A percentile compares a stretch with the other conserved stretches of the same genome.
Conservation (phyloP, 2,888 invertebrate genomes). For the Acrobasis consociella region DNA sequence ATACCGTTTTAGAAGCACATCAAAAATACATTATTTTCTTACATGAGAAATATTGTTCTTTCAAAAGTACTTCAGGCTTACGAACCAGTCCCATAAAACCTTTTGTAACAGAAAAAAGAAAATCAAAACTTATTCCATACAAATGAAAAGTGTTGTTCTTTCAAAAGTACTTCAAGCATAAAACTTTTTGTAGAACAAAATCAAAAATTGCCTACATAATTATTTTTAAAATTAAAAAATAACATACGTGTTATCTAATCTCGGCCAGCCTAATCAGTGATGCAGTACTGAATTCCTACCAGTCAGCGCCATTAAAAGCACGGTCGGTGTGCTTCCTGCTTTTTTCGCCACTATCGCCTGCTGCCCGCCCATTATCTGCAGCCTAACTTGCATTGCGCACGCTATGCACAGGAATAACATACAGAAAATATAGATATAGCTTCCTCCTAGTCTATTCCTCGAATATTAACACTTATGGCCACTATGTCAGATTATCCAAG, state of each 20-base stretch:
- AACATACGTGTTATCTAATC: neutral
- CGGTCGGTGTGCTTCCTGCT: conserved; percentile 1
- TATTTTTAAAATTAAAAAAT: no score
- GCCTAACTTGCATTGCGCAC: conserved; percentile 8
- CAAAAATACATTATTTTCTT: no score
- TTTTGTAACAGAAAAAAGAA: no score
- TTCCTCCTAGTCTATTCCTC: neutral
- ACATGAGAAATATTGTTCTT: no score
- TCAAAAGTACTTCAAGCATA: no score
- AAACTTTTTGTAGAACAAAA: no score
- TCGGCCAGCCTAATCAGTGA: neutral
- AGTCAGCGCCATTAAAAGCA: conserved; percentile 1
- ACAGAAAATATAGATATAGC: neutral
- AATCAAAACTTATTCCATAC: no score
- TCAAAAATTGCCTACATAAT: no score
- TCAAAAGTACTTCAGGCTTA: no score
- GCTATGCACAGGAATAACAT: conserved; percentile 6
- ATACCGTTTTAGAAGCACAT: no score
- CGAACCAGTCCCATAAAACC: no score
- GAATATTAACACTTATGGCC: neutral
- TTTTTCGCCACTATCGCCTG: conserved; percentile 19
- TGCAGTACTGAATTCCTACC: conserved; percentile 15
- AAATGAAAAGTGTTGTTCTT: no score
- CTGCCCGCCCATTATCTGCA: conserved; percentile 17
- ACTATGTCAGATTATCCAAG: neutral